A percentile compares a stretch with the other conserved stretches of the same genome.
Evolutionary conservation across 1,140 invertebrate genomes (phyloP).

Genomic region (Andricus grossulariae): DNA sequence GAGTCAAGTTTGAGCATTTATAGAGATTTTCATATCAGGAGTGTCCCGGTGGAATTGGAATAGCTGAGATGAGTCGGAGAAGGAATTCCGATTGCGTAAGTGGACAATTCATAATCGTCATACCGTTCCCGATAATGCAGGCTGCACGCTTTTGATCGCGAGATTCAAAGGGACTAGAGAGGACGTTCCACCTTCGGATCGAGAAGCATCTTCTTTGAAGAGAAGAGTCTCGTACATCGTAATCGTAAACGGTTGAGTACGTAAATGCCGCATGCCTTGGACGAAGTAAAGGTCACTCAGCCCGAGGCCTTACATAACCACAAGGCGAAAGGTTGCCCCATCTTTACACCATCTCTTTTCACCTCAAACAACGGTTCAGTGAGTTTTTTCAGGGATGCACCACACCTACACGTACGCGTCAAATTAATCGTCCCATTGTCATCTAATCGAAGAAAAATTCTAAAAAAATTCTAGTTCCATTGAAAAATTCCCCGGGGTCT

Average conservation of each 20-base stretch:
- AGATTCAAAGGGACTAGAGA: constrained; percentile 53
- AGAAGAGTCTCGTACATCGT: constrained; percentile 61
- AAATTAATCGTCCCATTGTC: constrained; percentile 10
- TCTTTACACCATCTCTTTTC: constrained; percentile 57
- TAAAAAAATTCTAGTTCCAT: too few relatives aligned
- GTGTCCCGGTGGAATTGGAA: too few relatives aligned
- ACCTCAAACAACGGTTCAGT: constrained; percentile 56
- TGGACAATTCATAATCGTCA: constrained; percentile 23
- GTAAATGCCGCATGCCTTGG: constrained; percentile 65
- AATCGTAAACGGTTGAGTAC: constrained; percentile 59
- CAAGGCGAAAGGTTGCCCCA: constrained; percentile 64
- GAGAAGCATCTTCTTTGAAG: constrained; percentile 55
- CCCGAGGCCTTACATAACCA: constrained; percentile 62
- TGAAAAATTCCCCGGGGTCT: too few relatives aligned
- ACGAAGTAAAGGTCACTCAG: constrained; percentile 64
- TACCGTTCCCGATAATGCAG: constrained; percentile 21
- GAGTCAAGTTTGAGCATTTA: too few relatives aligned
- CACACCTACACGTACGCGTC: constrained; percentile 27
- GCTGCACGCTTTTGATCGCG: constrained; percentile 19
- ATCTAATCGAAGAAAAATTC: too few relatives aligned
- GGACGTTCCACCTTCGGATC: constrained; percentile 33
- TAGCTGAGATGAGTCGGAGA: background rate
- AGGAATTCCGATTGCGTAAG: constrained; percentile 28
- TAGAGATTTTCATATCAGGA: too few relatives aligned
- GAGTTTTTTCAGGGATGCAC: constrained; percentile 44